Evolutionary conservation across 2,888 invertebrate genomes (phyloP).

Genomic region (Sinhomidia bicolor): DNA sequence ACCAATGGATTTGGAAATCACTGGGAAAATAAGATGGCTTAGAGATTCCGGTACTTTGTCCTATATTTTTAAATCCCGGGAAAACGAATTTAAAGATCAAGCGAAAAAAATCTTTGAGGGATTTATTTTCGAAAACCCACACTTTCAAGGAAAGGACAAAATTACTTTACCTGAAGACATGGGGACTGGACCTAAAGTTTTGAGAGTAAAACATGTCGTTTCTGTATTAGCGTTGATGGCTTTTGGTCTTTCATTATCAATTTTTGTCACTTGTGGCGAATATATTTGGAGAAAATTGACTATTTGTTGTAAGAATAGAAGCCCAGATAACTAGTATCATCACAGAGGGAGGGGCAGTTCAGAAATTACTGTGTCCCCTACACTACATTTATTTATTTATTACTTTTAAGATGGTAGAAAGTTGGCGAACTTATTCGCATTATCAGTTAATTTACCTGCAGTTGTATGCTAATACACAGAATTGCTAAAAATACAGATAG

Average conservation of each 20-base stretch:
- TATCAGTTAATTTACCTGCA: too few relatives aligned
- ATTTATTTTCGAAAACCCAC: background rate
- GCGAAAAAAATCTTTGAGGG: background rate
- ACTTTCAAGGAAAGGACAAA: background rate
- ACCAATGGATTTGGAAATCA: slow-evolving; percentile 21
- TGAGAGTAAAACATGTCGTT: slow-evolving; percentile 51
- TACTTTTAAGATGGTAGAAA: too few relatives aligned
- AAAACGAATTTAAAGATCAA: background rate
- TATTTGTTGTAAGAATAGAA: background rate
- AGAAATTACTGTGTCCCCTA: too few relatives aligned
- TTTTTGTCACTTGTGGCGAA: background rate
- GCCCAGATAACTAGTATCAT: too few relatives aligned
- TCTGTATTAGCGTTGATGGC: slow-evolving; percentile 8
- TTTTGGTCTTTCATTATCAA: slow-evolving; percentile 6
- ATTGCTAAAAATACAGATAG: too few relatives aligned
- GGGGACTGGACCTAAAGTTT: slow-evolving; percentile 28
- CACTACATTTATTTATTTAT: too few relatives aligned
- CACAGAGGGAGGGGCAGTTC: too few relatives aligned
- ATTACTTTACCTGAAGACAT: background rate
- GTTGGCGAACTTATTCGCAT: too few relatives aligned
- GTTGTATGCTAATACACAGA: too few relatives aligned
- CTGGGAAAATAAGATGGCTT: slow-evolving; percentile 20
- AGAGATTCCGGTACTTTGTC: slow-evolving; percentile 19
- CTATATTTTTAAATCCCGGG: background rate
- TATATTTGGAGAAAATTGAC: background rate